A percentile compares a stretch with the other conserved stretches of the same genome.
phyloP scores from a whole-genome alignment of 2,797 vertebrate species.

The Anguilla obscura region DNA sequence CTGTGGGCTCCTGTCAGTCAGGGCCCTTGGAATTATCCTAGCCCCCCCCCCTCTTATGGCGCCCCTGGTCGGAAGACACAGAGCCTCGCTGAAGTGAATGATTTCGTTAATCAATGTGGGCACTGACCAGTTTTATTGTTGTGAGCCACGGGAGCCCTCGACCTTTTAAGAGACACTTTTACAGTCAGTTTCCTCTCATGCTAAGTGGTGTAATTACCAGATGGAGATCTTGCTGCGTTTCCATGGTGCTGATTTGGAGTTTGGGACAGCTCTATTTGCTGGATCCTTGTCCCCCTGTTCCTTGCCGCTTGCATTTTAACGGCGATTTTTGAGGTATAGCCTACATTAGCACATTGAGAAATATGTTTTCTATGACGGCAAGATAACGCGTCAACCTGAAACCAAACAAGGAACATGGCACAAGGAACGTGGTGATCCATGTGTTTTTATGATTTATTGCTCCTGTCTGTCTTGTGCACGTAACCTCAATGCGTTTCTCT shows the following conservation, averaged over 20 bases:
- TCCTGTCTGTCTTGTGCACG: background rate
- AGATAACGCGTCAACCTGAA: background rate
- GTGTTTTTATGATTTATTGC: background rate
- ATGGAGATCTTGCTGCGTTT: conserved; percentile 12
- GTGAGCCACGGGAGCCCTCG: background rate
- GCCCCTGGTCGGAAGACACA: background rate
- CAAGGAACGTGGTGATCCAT: too few relatives aligned
- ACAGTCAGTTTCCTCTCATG: conserved; percentile 4
- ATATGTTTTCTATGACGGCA: background rate
- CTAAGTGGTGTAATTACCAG: conserved; percentile 20
- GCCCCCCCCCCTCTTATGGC: too few relatives aligned
- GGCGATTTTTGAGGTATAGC: background rate
- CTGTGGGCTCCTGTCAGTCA: too few relatives aligned
- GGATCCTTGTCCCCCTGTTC: background rate
- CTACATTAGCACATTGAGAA: background rate
- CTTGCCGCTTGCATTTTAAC: background rate
- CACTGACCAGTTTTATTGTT: conserved; percentile 23
- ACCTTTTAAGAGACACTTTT: conserved; percentile 27
- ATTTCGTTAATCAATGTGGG: conserved; percentile 22
- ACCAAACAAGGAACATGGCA: background rate
- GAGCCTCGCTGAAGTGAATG: background rate
- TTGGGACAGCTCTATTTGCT: background rate
- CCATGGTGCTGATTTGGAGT: background rate
- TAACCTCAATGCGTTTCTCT: background rate
- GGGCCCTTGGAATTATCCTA: too few relatives aligned